Evolutionary conservation across 2,113 vertebrate genomes (phyloP).

Genomic region (Isichthys henryi): DNA sequence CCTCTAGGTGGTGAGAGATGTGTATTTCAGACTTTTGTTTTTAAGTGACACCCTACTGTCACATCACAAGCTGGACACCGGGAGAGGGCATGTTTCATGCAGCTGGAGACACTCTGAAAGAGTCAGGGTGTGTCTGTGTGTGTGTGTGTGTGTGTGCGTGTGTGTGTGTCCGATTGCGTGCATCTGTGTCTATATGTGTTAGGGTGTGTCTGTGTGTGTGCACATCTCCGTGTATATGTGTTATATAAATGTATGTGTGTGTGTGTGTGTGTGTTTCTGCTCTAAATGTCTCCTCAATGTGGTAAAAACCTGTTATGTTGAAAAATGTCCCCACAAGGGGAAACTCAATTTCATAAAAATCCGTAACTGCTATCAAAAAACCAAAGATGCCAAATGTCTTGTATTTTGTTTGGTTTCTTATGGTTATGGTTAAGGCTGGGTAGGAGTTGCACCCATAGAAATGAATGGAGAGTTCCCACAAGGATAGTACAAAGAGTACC

Average conservation of each 20-base stretch:
- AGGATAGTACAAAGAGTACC: no score
- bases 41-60: background rate
- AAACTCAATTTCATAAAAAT: background rate
- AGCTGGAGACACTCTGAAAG: background rate
- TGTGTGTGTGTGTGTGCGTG: background rate
- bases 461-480: background rate
- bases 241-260: background rate
- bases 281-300: background rate
- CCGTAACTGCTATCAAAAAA: background rate
- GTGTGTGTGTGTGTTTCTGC: background rate
- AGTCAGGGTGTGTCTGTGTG: background rate
- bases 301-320: background rate
- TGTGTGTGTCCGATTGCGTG: background rate
- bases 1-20: no score
- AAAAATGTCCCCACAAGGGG: background rate
- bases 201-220: background rate
- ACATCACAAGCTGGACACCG: background rate
- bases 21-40: no score
- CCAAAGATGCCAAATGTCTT: background rate
- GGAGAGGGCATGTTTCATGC: background rate
- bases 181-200: background rate
- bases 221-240: no score
- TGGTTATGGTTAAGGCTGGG: background rate
- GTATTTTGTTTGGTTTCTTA: background rate
- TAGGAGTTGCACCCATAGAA: background rate